These are phyloP conservation scores for Stenodera caucasica DNA, from an alignment of 2,888 invertebrate species.

Conservation along the genomic window DNA sequence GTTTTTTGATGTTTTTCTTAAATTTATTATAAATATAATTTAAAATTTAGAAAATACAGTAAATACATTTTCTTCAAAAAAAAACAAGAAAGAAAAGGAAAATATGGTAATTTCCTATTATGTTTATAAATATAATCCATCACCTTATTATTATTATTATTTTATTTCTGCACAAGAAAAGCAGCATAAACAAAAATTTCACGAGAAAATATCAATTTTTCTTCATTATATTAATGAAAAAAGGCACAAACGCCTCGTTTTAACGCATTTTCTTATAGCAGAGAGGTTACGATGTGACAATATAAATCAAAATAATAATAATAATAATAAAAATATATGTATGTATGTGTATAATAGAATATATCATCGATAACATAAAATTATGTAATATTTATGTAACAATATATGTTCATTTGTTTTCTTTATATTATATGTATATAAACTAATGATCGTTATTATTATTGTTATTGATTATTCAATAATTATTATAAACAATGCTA, in stretches of 20 bases:
- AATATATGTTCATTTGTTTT: constrained; percentile 14
- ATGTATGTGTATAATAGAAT: constrained; percentile 23
- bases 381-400: constrained; percentile 29
- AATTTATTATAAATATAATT: constrained; percentile 29
- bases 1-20: constrained; percentile 21
- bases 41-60: constrained; percentile 29
- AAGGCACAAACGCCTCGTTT: constrained; percentile 53
- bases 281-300: constrained; percentile 51
- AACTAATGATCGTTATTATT: constrained; percentile 15
- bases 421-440: constrained; percentile 27
- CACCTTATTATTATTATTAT: constrained; percentile 31
- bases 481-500: constrained; percentile 34
- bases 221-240: constrained; percentile 29
- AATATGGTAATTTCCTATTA: not conserved
- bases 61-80: constrained; percentile 19
- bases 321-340: constrained; percentile 24
- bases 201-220: constrained; percentile 42
- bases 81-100: constrained; percentile 18
- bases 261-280: constrained; percentile 39
- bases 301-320: constrained; percentile 11
- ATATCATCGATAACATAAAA: constrained; percentile 23
- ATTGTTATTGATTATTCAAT: constrained; percentile 28
- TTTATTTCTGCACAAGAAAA: constrained; percentile 24
- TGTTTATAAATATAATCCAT: constrained; percentile 34
- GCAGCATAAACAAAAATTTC: constrained; percentile 32